These are phyloP conservation scores for Meiosimyza decipiens DNA, from an alignment of 2,888 invertebrate genomes.

Conservation along the genomic window DNA sequence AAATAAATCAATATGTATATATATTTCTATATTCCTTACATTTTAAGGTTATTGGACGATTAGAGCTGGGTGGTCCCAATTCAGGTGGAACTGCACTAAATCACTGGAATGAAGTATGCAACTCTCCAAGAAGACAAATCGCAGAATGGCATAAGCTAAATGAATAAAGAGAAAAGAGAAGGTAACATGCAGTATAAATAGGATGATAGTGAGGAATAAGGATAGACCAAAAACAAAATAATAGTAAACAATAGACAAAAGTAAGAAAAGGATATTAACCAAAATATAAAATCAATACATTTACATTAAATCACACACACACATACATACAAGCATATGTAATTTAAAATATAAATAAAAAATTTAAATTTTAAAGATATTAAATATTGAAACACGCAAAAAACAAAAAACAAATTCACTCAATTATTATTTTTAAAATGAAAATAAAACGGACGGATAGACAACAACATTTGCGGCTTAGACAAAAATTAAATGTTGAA, in stretches of 20 bases:
- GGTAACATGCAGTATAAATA: neutral
- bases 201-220: conserved; percentile 11
- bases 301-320: conserved; percentile 2
- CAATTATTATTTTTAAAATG: no score
- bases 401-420: no score
- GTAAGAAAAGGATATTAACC: conserved; percentile 6
- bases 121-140: conserved; percentile 96
- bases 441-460: no score
- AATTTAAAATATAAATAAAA: no score
- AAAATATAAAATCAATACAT: neutral
- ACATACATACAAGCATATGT: neutral
- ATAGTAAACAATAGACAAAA: neutral
- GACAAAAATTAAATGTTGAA: neutral
- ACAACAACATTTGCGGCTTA: no score
- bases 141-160: conserved; percentile 99
- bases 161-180: conserved; percentile 71
- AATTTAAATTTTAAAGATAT: no score
- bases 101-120: conserved; percentile 98
- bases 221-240: conserved; percentile 3
- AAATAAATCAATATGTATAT: conserved; percentile 8
- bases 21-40: neutral
- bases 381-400: no score
- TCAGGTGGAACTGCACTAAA: conserved; percentile 85
- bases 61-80: conserved; percentile 89
- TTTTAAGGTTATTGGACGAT: conserved; percentile 88